Evolutionary conservation across 2,113 vertebrate genomes (phyloP).

Genomic region (Anolis sagrei): DNA sequence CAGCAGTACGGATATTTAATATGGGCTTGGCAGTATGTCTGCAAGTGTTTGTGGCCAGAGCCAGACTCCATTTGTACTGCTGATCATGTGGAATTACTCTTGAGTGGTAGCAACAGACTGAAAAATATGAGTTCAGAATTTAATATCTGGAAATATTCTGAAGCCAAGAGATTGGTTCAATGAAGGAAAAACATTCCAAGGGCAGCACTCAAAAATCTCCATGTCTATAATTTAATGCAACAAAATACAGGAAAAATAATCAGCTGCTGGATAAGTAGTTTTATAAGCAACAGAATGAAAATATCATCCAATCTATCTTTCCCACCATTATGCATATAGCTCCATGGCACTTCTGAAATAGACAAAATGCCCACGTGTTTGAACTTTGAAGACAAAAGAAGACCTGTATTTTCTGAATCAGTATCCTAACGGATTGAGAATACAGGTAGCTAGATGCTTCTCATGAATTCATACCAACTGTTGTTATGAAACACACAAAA

Average conservation of each 20-base stretch:
- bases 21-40: slow-evolving; percentile 9
- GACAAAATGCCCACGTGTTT: not conserved
- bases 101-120: not conserved
- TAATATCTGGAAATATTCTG: slow-evolving; percentile 29
- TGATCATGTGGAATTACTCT: slow-evolving; percentile 9
- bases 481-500: not conserved
- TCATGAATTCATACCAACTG: not conserved
- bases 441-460: not conserved
- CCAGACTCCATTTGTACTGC: slow-evolving; percentile 19
- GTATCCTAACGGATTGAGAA: not conserved
- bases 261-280: not conserved
- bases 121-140: slow-evolving; percentile 48
- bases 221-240: slow-evolving; percentile 16
- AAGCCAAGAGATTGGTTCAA: slow-evolving; percentile 26
- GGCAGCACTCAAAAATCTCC: not conserved
- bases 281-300: slow-evolving; percentile 10
- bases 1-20: slow-evolving; percentile 6
- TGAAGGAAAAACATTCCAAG: slow-evolving; percentile 19
- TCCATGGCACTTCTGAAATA: slow-evolving; percentile 13
- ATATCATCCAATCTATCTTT: slow-evolving; percentile 20
- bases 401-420: not conserved
- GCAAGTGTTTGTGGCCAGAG: slow-evolving; percentile 21
- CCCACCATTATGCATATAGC: slow-evolving; percentile 9
- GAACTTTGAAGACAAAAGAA: not conserved
- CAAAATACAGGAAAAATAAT: slow-evolving; percentile 22